Conservation (phyloP, 2,888 invertebrate genomes). For the Lacanobia oleracea region DNA sequence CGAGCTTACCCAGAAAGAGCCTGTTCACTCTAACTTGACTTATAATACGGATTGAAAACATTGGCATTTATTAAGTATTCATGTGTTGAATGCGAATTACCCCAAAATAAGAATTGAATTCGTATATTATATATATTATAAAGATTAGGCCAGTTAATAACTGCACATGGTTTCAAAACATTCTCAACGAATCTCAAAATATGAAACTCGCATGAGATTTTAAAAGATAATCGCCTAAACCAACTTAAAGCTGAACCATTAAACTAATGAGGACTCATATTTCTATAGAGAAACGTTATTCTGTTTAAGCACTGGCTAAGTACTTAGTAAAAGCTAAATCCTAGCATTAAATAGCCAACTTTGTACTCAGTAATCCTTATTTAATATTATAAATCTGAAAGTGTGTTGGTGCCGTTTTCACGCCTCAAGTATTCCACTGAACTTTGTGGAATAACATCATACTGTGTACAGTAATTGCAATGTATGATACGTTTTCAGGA, state of each 20-base stretch:
- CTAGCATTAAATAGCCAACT: slow-evolving; percentile 51
- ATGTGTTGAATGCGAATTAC: no score
- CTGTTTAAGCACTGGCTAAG: slow-evolving; percentile 45
- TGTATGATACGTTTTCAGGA: not conserved
- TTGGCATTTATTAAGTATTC: no score
- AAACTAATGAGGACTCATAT: slow-evolving; percentile 58
- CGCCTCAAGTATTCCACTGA: slow-evolving; percentile 33
- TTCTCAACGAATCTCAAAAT: not conserved
- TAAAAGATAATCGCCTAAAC: slow-evolving; percentile 32
- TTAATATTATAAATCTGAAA: slow-evolving; percentile 53
- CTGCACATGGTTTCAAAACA: not conserved
- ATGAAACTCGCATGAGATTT: slow-evolving; percentile 1
- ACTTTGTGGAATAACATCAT: not conserved
- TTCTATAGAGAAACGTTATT: slow-evolving; percentile 44
- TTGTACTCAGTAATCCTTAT: slow-evolving; percentile 53
- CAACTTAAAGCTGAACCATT: slow-evolving; percentile 31
- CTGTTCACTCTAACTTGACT: no score
- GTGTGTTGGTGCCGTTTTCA: slow-evolving; percentile 38
- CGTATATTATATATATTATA: no score
- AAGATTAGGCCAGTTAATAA: no score
- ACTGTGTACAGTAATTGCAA: not conserved
- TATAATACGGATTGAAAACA: no score
- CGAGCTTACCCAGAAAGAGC: no score
- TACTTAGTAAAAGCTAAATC: slow-evolving; percentile 57
- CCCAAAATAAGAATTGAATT: no score